phyloP scores from a whole-genome alignment of 2,888 invertebrate species.

The Invenusta paracnida region DNA sequence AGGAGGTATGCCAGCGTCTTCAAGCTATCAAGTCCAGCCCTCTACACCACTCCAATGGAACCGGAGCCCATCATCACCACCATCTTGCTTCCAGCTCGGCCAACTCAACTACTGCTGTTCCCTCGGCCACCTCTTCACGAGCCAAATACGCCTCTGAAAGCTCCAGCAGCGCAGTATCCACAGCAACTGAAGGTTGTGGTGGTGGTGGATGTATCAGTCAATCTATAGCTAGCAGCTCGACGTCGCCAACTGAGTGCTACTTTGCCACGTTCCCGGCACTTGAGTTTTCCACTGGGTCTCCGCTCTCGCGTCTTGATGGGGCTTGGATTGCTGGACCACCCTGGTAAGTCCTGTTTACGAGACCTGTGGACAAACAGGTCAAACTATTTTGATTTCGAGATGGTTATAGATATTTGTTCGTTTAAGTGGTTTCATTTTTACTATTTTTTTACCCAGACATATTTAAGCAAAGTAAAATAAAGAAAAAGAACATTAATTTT shows the following conservation, averaged over 20 bases:
- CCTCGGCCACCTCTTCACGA: too few species aligned
- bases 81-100: not conserved
- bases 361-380: too few species aligned
- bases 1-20: not conserved
- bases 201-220: not conserved
- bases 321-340: constrained; percentile 14
- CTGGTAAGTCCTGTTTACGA: not conserved
- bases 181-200: not conserved
- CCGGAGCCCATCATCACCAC: too few species aligned
- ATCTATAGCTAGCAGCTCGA: not conserved
- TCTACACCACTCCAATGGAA: too few species aligned
- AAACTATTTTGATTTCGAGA: too few species aligned
- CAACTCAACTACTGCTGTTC: too few species aligned
- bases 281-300: not conserved
- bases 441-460: too few species aligned
- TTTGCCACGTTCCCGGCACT: not conserved
- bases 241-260: not conserved
- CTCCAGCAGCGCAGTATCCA: not conserved
- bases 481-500: too few species aligned
- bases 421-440: too few species aligned
- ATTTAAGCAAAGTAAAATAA: too few species aligned
- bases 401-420: too few species aligned
- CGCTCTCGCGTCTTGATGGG: not conserved
- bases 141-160: not conserved
- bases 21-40: not conserved